Evolutionary conservation across 2,888 invertebrate genomes (phyloP).

Genomic region (Cremastinae sp.): DNA sequence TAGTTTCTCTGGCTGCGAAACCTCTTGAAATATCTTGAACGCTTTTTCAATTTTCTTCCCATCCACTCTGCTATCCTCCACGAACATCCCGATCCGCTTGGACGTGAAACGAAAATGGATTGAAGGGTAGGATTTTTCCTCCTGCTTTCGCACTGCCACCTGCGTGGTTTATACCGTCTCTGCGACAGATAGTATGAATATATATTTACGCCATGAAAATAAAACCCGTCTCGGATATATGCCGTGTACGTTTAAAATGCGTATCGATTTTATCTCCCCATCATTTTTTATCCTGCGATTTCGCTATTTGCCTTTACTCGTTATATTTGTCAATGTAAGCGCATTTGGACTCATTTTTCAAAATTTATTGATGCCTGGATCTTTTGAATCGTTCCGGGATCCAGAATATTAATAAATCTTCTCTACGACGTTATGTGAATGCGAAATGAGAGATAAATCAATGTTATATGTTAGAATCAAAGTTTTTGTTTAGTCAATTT

Average conservation of each 20-base stretch:
- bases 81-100: not conserved
- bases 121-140: slow-evolving; percentile 24
- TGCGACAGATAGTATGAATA: not conserved
- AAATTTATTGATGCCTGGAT: no score
- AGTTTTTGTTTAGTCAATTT: no score
- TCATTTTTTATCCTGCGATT: no score
- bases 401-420: no score
- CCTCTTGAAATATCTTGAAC: slow-evolving; percentile 35
- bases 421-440: no score
- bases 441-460: no score
- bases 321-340: no score
- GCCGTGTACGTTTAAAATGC: not conserved
- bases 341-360: no score
- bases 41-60: slow-evolving; percentile 16
- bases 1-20: slow-evolving; percentile 5
- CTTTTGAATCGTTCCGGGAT: no score
- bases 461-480: no score
- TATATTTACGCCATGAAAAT: not conserved
- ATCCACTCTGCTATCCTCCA: not conserved
- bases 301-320: no score
- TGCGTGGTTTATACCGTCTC: slow-evolving; percentile 1
- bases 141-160: not conserved
- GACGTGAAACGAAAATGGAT: slow-evolving; percentile 38
- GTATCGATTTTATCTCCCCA: no score
- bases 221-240: not conserved